Base-by-base conservation (phyloP, 1,140 invertebrate genomes). In the Drosophila erecta region DNA sequence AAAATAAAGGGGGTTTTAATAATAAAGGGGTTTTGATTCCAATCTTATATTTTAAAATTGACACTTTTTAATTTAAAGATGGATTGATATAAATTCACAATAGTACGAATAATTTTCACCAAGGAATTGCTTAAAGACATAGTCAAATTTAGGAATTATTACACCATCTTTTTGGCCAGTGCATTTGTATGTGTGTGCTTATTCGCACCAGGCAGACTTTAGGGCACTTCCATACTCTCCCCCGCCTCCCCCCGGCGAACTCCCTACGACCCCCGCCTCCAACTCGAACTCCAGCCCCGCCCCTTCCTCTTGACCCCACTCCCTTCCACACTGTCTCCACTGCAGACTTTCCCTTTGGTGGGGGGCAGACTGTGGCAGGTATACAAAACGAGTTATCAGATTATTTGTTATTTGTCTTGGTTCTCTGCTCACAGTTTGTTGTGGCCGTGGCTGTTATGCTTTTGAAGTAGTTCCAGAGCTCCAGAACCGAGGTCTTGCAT, bases 381-480 rank as follows among this genome's bases (percentile, higher is more conserved):
- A 71, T 71, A 90, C 85, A 90, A 90, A 90, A 90, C 85, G 85
- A 90, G 85, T 90, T 90, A 90, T 90, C 85, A 90, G 85, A 90
- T 90, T 90, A 90, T 90, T 90, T 90, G 85, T 90, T 90, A 89
- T 89, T 80, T 84, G 76, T 79, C 76, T 89, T 83, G 59, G 70
- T 69, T 76, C 60, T 72, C 61, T 71, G 58, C 77, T 73, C 35
- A 53, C 58, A 55, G 56, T 24, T 79, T 58, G 41, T 59, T 51
- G 51, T 53, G 40, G 46, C 51, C 51, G 51, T 58, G 59, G 49
- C 64, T 81, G 62, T 76, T 81, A 62, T 85, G 66, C 72, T 89
- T 70, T 87, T 87, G 66, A 76, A 87, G 83, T 80, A 89, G 83
- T 89, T 71, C 24, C 55, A 57, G 64, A 89, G 83, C 79, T 71